A percentile compares a stretch with the other conserved stretches of the same genome.
These are phyloP conservation scores for Drosophila tanythrix DNA, from an alignment of 2,888 invertebrate species.

Conservation along the genomic window DNA sequence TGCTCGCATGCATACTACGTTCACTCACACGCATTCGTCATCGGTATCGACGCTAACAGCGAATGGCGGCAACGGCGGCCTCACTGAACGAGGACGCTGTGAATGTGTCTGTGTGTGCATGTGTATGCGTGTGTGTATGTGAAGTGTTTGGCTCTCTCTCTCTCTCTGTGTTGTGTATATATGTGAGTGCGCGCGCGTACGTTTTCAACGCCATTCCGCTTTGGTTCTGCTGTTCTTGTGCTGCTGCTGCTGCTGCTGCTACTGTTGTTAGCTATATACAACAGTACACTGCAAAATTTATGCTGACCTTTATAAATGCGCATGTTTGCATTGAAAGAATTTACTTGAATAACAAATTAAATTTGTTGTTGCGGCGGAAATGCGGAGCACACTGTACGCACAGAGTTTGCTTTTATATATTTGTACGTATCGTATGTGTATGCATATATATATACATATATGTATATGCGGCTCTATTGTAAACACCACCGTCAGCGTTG, in stretches of 20 bases:
- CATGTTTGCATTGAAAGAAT: constrained; percentile 12
- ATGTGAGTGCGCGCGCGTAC: constrained; percentile 55
- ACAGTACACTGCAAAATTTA: constrained; percentile 43
- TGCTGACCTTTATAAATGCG: constrained; percentile 29
- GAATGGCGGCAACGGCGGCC: constrained; percentile 56
- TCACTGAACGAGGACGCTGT: constrained; percentile 68
- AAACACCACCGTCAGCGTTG: constrained; percentile 31
- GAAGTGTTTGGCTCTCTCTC: not conserved
- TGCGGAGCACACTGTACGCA: constrained; percentile 41
- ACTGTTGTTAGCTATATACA: constrained; percentile 15
- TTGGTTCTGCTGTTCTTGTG: constrained; percentile 36
- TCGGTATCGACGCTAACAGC: constrained; percentile 69
- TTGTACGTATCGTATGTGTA: constrained; percentile 18
- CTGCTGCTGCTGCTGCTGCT: constrained; percentile 4
- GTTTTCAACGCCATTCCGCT: constrained; percentile 57
- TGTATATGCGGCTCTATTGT: constrained; percentile 24
- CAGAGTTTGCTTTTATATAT: constrained; percentile 35
- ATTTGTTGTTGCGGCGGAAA: constrained; percentile 4
- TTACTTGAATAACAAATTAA: constrained; percentile 2
- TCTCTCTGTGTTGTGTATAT: constrained; percentile 7
- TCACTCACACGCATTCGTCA: constrained; percentile 70
- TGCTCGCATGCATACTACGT: constrained; percentile 35
- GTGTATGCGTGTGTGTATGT: constrained; percentile 3
- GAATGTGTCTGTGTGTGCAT: constrained; percentile 45
- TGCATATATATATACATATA: constrained; percentile 1